Evolutionary conservation across 2,113 vertebrate species (phyloP).

Genomic region (Geococcyx californianus): DNA sequence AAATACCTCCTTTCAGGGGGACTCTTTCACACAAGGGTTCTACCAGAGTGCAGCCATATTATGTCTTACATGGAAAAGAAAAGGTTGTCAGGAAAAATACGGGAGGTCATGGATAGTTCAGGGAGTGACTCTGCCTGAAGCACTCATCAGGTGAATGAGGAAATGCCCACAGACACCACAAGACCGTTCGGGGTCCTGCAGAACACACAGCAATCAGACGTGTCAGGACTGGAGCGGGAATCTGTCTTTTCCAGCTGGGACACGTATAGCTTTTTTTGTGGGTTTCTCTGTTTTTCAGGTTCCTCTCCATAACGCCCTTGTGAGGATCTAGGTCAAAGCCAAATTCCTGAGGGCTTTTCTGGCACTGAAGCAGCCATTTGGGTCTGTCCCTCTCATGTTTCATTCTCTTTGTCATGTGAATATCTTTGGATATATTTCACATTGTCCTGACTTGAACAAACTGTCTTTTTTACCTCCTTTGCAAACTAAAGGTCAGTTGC

Average conservation of each 20-base stretch:
- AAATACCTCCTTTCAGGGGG: accelerated
- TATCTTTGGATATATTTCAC: neutral
- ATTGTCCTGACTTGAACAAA: neutral
- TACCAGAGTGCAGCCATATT: neutral
- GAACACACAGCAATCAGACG: neutral
- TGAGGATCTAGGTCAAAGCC: neutral
- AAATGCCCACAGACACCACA: neutral
- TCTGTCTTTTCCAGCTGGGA: neutral
- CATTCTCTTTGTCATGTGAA: slow-evolving; percentile 1
- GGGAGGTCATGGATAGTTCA: neutral
- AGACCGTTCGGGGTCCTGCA: neutral
- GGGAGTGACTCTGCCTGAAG: neutral
- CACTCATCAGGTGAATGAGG: neutral
- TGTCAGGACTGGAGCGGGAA: neutral
- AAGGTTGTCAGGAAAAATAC: neutral
- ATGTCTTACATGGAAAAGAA: neutral
- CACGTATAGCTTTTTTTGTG: neutral
- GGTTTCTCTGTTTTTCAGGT: neutral
- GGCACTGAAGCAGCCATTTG: neutral
- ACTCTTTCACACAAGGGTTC: neutral
- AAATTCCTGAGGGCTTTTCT: slow-evolving; percentile 6
- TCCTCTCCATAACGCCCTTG: neutral
- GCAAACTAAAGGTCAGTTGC: neutral
- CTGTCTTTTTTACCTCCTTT: neutral
- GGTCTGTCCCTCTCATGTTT: neutral